These are phyloP conservation scores for Halcyon senegalensis DNA, from an alignment of 2,113 vertebrate genomes.

Conservation along the genomic window DNA sequence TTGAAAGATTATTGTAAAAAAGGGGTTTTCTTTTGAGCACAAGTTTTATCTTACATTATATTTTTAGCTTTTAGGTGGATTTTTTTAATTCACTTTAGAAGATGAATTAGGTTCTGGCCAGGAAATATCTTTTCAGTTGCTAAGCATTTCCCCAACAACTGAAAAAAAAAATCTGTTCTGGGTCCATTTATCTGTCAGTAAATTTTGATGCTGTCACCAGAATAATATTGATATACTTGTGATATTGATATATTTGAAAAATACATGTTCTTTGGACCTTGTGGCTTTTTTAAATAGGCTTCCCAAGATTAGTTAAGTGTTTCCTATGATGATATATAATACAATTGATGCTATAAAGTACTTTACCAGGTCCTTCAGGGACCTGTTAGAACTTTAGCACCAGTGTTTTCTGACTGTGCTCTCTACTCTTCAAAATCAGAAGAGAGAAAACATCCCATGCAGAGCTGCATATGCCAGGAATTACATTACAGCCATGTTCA, in stretches of 20 bases:
- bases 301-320: conserved; percentile 9
- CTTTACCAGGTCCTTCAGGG: not conserved
- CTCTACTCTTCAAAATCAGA: not conserved
- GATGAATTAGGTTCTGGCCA: not conserved
- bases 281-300: not conserved
- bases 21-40: not conserved
- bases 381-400: not conserved
- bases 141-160: not conserved
- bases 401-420: not conserved
- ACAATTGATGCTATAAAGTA: not conserved
- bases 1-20: not conserved
- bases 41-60: not conserved
- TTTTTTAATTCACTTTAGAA: conserved; percentile 4
- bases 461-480: not conserved
- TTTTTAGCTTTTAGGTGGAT: not conserved
- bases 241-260: conserved; percentile 1
- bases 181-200: conserved; percentile 38
- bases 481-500: not conserved
- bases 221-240: not conserved
- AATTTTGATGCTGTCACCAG: conserved; percentile 18
- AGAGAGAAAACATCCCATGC: not conserved
- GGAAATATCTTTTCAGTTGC: not conserved
- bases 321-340: not conserved
- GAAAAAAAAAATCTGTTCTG: not conserved
- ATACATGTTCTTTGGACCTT: not conserved